Evolutionary conservation across 2,797 vertebrate species (phyloP), one percentile per base, ranked within the genome.

Genomic region (Pempheris klunzingeri): DNA sequence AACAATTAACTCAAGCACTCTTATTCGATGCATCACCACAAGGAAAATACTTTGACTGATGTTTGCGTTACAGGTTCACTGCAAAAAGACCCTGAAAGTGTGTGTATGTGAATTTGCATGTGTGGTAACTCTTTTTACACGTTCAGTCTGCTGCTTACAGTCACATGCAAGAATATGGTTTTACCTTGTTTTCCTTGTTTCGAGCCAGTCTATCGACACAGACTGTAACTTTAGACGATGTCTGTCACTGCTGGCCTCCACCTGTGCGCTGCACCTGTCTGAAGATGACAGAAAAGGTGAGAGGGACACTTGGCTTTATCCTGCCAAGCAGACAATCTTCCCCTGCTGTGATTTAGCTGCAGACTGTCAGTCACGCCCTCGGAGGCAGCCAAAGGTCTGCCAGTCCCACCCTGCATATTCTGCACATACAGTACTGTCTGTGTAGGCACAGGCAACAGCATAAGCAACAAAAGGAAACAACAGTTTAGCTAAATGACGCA

Each of bases 231-330:
- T 32, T 4, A 67, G 69, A 69, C 8, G 54, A 17, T 74, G 52
- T 77, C 55, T 77, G 71, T 80, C 81, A 49, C 36, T 62, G 74
- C 49, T 34, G 24, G 72, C 61, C 74, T 81, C 82, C 69, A 59
- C 77, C 71, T 81, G 66, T 55, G 73, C 17, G 18, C 68, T n/a
- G 12, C 77, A 59, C 54, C 71, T 73, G 67, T 78, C 77, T 70
- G 18, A 46, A 78, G 68, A 79, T 86, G 87, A 91, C 86, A 84
- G 84, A 80, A 49, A 90, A 88, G 88, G 87, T 91, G 86, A 89
- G 65, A 54, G 61, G 68, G 84, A 80, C 74, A 49, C 71, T 73
- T n/a, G 36, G 26, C 11, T 72, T 78, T 26, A 54, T 80, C 71
- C 84, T 75, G 80, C 75, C 70, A 44, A 66, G 74, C 77, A 74